A percentile compares a stretch with the other conserved stretches of the same genome.
phyloP scores from a whole-genome alignment of 2,797 vertebrate genomes.

The Spheniscus humboldti region DNA sequence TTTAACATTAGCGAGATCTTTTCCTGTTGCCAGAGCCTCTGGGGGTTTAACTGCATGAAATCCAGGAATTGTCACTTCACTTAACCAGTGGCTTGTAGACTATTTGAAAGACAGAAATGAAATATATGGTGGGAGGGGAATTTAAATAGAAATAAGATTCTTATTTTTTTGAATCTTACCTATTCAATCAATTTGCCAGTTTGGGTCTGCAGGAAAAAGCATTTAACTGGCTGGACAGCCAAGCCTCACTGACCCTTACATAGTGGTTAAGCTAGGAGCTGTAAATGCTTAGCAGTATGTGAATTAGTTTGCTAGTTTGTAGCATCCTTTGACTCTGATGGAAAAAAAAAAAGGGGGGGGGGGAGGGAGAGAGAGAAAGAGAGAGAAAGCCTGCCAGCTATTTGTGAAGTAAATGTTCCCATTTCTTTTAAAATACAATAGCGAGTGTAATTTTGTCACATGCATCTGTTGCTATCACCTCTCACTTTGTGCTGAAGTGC shows the following conservation, averaged over 20 bases:
- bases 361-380: background rate
- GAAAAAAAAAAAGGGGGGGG: background rate
- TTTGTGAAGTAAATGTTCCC: constrained; percentile 75
- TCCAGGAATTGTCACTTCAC: background rate
- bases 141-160: background rate
- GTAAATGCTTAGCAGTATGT: background rate
- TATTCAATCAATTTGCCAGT: background rate
- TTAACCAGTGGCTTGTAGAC: background rate
- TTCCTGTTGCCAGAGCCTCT: background rate
- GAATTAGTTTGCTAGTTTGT: constrained; percentile 13
- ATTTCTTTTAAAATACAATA: constrained; percentile 78
- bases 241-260: background rate
- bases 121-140: background rate
- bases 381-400: constrained; percentile 60
- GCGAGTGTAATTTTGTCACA: constrained; percentile 79
- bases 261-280: background rate
- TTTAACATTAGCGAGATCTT: background rate
- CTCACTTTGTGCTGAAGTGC: constrained; percentile 79
- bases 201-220: background rate
- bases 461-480: constrained; percentile 80
- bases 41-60: background rate
- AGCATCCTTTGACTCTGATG: constrained; percentile 21
- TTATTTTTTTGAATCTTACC: background rate
- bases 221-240: background rate
- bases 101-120: background rate